Base-by-base conservation (phyloP, 23 tunicate species). In the Trididemnum nubilum region DNA sequence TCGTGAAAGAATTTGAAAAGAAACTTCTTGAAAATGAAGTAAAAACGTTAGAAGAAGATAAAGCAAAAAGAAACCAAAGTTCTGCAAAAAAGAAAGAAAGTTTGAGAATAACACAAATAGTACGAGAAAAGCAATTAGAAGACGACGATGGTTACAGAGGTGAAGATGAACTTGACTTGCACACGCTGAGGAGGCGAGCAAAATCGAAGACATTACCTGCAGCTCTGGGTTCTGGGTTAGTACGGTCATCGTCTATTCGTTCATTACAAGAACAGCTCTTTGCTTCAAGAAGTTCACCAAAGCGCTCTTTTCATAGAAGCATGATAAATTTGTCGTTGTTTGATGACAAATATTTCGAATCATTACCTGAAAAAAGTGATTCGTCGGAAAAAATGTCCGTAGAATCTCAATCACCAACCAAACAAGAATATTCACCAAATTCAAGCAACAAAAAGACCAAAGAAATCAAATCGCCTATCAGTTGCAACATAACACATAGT, bases 21-120 rank as follows among this genome's bases (percentile, higher is more conserved):
- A 85, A 85, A 57, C 36, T 91, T 73, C 78, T 85, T 9, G 97
- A 91, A 51, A 91, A 91, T 39, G 97, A 91, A 65, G 81, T 85
- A 31, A 83, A 78, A 64, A 80, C 88, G 27, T 33, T 90, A 52
- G 76, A 80, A 23, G 96, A 80, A 1, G 81, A 87, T 37, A n/a
- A 51, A 51, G 50, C 51, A 35, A 57, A 36, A 33, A 59, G 39
- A 52, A 40, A 34, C 2, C 33, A 71, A 30, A 72, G 33, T 51
- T 49, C 50, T 9, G 59, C 33, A 35, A 65, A 36, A 40, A 39
- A 9, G 4, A 34, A 77, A 4, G 81, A 52, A 31, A 54, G 81
- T 29, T 4, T 32, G 67, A 21, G 78, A 39, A 39, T 2, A 22
- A 52, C 51, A 22, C 1, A 12, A 58, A 73, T 51, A 32, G 37